Evolutionary conservation across 2,113 vertebrate genomes (phyloP).

Genomic region (Siniperca chuatsi): DNA sequence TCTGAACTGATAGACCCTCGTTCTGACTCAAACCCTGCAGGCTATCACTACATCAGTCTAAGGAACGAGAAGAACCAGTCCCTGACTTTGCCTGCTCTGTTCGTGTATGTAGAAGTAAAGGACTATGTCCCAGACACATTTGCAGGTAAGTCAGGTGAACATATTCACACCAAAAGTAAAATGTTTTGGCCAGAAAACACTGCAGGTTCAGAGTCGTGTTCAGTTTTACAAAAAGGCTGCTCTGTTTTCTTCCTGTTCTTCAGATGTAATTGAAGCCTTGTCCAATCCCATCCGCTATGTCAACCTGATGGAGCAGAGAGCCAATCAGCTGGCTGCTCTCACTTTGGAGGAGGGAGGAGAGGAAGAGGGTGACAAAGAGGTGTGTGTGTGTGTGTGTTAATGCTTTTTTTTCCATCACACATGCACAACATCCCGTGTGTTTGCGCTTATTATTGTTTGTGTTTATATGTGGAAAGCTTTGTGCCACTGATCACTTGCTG

Average conservation of each 20-base stretch:
- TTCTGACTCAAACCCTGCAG: slow-evolving; percentile 72
- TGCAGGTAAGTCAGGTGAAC: slow-evolving; percentile 85
- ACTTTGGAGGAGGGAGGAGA: slow-evolving; percentile 96
- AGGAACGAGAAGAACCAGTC: slow-evolving; percentile 97
- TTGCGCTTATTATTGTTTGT: not conserved
- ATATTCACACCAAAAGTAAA: not conserved
- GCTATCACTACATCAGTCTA: slow-evolving; percentile 95
- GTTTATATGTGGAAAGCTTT: slow-evolving; percentile 17
- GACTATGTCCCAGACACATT: slow-evolving; percentile 98
- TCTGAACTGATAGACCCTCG: slow-evolving; percentile 22
- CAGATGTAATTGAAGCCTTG: slow-evolving; percentile 97
- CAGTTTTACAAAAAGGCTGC: not conserved
- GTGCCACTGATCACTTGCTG: not conserved
- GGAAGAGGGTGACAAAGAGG: slow-evolving; percentile 93
- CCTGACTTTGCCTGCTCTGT: slow-evolving; percentile 92
- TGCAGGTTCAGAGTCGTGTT: not conserved
- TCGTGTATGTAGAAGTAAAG: slow-evolving; percentile 97
- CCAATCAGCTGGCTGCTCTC: slow-evolving; percentile 93
- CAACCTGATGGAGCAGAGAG: slow-evolving; percentile 98
- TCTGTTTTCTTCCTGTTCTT: slow-evolving; percentile 48
- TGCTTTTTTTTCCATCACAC: not conserved
- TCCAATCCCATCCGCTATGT: slow-evolving; percentile 98
- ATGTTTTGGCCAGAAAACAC: not conserved
- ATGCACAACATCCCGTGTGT: not conserved
- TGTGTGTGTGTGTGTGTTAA: slow-evolving; percentile 67